Evolutionary conservation across 2,888 invertebrate genomes (phyloP).

Genomic region (Athalia circularis): DNA sequence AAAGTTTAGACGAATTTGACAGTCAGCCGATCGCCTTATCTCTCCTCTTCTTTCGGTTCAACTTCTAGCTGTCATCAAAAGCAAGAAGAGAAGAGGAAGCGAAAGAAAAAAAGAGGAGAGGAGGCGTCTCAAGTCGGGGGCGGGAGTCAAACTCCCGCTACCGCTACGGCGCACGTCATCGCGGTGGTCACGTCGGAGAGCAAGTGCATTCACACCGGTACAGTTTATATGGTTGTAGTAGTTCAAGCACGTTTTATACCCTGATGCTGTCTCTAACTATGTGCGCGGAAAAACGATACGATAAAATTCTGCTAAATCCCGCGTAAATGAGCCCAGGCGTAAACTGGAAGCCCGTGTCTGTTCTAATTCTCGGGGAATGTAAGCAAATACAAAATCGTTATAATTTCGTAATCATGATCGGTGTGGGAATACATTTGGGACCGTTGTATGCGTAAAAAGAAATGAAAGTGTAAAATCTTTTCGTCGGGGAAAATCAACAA

Average conservation of each 20-base stretch:
- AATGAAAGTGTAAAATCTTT: constrained; percentile 44
- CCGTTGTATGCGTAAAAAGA: constrained; percentile 16
- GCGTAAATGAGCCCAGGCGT: not conserved
- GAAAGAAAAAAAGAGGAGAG: constrained; percentile 45
- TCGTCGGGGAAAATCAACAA: constrained; percentile 46
- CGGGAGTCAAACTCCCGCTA: constrained; percentile 70
- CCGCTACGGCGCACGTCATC: constrained; percentile 32
- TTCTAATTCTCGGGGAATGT: not conserved
- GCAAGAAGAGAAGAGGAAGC: not conserved
- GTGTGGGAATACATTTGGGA: not conserved
- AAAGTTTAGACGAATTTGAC: constrained; percentile 55
- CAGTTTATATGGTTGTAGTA: constrained; percentile 19
- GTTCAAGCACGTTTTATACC: not conserved
- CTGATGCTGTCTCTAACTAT: not conserved
- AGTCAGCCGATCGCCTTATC: constrained; percentile 58
- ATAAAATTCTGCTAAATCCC: not conserved
- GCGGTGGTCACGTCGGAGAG: not conserved
- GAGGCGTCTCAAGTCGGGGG: constrained; percentile 70
- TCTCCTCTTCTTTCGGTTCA: not conserved
- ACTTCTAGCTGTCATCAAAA: not conserved
- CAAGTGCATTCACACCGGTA: constrained; percentile 43
- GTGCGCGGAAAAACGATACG: constrained; percentile 29
- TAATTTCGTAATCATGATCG: not conserved
- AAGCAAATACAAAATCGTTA: too few relatives aligned
- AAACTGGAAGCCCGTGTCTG: not conserved